Conservation (phyloP, 2,888 invertebrate species). For the Diplazon laetatorius region DNA sequence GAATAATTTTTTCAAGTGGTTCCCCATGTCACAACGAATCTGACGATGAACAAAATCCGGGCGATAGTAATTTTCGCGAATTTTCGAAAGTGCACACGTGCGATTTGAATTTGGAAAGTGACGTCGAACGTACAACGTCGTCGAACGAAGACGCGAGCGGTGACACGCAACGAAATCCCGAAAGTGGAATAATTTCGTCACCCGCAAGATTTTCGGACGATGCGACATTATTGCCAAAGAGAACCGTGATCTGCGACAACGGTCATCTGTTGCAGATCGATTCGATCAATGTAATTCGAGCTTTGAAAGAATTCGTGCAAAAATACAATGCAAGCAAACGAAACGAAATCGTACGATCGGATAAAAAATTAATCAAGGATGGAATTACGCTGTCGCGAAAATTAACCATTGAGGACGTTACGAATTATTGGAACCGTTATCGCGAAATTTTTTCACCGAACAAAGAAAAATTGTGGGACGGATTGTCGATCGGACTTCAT, state of each 20-base stretch:
- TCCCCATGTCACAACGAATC: background rate
- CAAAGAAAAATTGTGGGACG: constrained; percentile 89
- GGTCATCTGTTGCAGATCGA: constrained; percentile 88
- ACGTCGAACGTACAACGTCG: constrained; percentile 8
- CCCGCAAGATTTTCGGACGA: constrained; percentile 18
- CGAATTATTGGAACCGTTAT: constrained; percentile 88
- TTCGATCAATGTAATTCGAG: constrained; percentile 86
- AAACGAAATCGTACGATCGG: constrained; percentile 69
- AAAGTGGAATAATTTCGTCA: constrained; percentile 25
- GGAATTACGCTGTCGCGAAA: constrained; percentile 84
- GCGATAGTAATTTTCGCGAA: background rate
- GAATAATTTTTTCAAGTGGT: no score
- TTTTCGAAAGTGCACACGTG: background rate
- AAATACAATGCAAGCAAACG: constrained; percentile 78
- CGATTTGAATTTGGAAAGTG: constrained; percentile 25
- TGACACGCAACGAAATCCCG: constrained; percentile 14
- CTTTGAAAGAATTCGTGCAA: constrained; percentile 86
- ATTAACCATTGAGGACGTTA: constrained; percentile 85
- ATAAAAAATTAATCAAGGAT: constrained; percentile 78
- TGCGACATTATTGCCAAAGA: background rate
- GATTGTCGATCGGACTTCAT: constrained; percentile 85
- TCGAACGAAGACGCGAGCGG: constrained; percentile 14
- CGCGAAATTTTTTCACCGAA: constrained; percentile 85
- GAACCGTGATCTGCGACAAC: constrained; percentile 72
- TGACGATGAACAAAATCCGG: background rate